Percentiles rank a stretch among this genome's conserved stretches.
phyloP scores from a whole-genome alignment of 2,113 vertebrate genomes.

The Menura novaehollandiae region DNA sequence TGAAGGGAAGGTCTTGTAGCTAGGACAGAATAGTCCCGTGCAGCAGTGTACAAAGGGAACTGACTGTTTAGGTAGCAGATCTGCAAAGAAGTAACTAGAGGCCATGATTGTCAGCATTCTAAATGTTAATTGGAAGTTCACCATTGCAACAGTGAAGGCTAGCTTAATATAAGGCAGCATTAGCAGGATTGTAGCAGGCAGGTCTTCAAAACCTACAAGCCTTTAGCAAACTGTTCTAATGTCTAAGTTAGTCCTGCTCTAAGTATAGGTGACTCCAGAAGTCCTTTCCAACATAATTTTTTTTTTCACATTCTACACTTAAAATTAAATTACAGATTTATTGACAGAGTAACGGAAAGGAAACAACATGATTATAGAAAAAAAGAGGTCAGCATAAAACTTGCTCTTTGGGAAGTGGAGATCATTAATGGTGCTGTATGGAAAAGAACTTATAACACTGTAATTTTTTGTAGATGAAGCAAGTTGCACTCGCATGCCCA shows the following conservation, averaged over 20 bases:
- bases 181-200: neutral
- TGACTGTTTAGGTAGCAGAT: neutral
- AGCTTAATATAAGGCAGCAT: neutral
- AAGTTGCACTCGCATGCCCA: neutral
- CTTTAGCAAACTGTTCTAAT: neutral
- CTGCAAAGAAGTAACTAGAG: neutral
- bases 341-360: neutral
- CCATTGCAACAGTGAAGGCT: neutral
- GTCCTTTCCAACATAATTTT: neutral
- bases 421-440: neutral
- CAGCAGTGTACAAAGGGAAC: neutral
- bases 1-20: neutral
- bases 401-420: neutral
- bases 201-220: neutral
- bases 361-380: neutral
- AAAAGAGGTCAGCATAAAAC: neutral
- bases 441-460: neutral
- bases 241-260: neutral
- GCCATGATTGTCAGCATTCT: neutral
- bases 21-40: neutral
- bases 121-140: neutral
- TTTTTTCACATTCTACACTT: neutral
- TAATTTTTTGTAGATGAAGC: neutral
- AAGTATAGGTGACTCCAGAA: neutral
- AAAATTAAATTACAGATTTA: neutral